Percentiles rank a stretch among this genome's conserved stretches.
Evolutionary conservation across 2,113 vertebrate species (phyloP).

Genomic region (Dasyornis broadbenti): DNA sequence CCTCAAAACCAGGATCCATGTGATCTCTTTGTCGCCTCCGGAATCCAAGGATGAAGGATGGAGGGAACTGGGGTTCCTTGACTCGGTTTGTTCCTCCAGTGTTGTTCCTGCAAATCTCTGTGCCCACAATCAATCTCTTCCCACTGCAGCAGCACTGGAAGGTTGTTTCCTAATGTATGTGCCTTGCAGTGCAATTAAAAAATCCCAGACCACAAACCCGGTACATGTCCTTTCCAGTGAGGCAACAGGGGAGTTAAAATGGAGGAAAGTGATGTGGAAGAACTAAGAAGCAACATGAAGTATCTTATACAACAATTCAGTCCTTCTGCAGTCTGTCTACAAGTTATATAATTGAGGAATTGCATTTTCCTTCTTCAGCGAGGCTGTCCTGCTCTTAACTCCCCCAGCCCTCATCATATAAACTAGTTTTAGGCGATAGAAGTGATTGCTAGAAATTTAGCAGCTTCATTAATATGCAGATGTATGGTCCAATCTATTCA

Average conservation of each 20-base stretch:
- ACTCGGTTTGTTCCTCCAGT: not conserved
- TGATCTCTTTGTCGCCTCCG: not conserved
- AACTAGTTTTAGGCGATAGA: slow-evolving; percentile 1
- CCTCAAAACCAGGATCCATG: not conserved
- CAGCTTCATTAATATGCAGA: slow-evolving; percentile 50
- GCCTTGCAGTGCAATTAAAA: not conserved
- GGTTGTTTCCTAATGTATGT: not conserved
- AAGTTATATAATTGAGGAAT: slow-evolving; percentile 19
- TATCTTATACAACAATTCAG: not conserved
- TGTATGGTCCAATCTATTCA: slow-evolving; percentile 19
- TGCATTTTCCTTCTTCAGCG: not conserved
- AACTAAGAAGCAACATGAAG: not conserved
- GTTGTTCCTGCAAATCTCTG: not conserved
- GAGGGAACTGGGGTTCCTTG: not conserved
- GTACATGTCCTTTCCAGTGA: not conserved
- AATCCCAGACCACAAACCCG: not conserved
- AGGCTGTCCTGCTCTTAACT: not conserved
- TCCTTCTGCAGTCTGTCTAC: not conserved
- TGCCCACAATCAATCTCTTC: not conserved
- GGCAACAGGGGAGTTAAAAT: not conserved
- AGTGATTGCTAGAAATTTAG: slow-evolving; percentile 19
- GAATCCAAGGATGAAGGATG: not conserved
- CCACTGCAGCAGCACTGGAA: not conserved
- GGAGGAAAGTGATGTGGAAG: not conserved
- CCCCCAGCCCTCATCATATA: not conserved